Evolutionary conservation across 2,113 vertebrate genomes (phyloP), one percentile per base, ranked within the genome.

Genomic region (Castor canadensis): DNA sequence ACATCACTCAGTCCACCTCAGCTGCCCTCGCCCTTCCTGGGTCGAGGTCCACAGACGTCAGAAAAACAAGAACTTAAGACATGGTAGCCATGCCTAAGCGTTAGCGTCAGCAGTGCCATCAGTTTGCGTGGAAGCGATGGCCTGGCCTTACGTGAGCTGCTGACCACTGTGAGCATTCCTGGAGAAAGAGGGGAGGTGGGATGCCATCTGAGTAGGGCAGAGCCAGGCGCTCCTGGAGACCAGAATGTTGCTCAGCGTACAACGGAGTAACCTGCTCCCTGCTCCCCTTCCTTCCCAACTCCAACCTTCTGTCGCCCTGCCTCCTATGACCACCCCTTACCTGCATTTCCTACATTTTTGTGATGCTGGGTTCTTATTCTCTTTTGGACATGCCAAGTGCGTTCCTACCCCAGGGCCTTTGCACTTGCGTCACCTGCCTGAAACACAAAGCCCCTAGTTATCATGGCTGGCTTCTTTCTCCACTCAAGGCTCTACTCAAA

Each of bases 241-340:
- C 19, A 43, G 43, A 15, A 54, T 22, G 56, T 64, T 4, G 8
- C 5, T 49, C 60, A 54, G 43, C 30, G 0, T 7, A 16, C 9
- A 3, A 0, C 28, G 28, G 8, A n/a, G 3, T 5, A 13, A 9
- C 28, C 30, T 5, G 5, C 35, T 43, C 6, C 13, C 7, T 79
- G n/a, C n/a, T 26, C 54, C 45, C 30, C 30, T 15, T 9, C 19
- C 22, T 38, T 35, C 9, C 7, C 10, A 38, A 3, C 16, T 30
- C 17, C 28, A 13, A 35, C 4, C 11, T 17, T 69, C 64, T 52
- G 32, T 26, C 75, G 43, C 40, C 13, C 4, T 43, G 6, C 26
- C 45, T 43, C 12, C 28, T 5, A 13, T 9, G n/a, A 6, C 32
- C 19, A n/a, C 60, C 28, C 15, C 7, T 35, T 30, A 19, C 9